Conservation (phyloP, 2,113 vertebrate genomes). For the Trochalopteron elliotii region DNA sequence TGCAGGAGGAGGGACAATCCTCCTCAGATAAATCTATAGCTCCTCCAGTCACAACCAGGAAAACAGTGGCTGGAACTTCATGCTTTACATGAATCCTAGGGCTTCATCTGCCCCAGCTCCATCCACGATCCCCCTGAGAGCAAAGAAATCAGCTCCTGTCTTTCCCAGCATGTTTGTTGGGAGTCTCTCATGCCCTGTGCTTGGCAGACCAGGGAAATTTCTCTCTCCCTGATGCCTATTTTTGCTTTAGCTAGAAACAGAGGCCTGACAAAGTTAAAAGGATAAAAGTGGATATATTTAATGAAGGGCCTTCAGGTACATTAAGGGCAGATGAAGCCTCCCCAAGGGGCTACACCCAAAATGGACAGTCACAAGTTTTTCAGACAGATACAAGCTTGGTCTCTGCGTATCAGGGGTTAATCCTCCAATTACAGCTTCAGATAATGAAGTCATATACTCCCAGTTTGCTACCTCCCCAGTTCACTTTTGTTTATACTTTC, state of each 20-base stretch:
- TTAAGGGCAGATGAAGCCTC: not conserved
- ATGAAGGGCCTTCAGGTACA: not conserved
- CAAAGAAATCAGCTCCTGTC: not conserved
- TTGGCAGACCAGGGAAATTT: not conserved
- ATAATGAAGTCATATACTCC: not conserved
- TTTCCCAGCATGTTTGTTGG: not conserved
- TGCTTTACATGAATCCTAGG: not conserved
- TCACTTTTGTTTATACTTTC: not conserved
- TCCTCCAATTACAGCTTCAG: not conserved
- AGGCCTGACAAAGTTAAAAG: not conserved
- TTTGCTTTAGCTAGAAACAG: not conserved
- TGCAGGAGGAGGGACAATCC: not conserved
- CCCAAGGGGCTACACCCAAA: not conserved
- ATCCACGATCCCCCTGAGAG: not conserved
- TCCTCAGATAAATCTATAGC: not conserved
- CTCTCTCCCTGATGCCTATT: not conserved
- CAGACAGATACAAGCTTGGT: not conserved
- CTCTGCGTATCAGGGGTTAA: not conserved
- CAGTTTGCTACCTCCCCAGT: not conserved
- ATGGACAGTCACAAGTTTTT: not conserved
- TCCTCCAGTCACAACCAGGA: not conserved
- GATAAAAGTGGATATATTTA: not conserved
- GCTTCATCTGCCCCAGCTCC: not conserved
- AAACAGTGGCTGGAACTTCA: not conserved
- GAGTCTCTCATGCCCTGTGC: not conserved